Evolutionary conservation across 2,113 vertebrate species (phyloP).

Genomic region (Odontesthes bonariensis): DNA sequence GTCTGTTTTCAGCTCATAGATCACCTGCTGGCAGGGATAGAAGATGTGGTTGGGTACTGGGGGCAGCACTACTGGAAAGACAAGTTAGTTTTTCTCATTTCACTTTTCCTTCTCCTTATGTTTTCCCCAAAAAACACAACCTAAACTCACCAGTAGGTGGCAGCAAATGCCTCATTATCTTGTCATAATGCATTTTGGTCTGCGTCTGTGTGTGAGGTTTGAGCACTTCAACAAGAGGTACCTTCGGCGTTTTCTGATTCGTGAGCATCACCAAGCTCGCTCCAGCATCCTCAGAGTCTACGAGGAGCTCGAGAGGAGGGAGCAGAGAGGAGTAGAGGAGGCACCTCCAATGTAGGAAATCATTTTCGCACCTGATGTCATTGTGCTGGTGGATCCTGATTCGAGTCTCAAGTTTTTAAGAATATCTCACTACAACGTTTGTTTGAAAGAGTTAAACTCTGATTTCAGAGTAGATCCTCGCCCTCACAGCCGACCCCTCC

Average conservation of each 20-base stretch:
- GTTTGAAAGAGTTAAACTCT: not conserved
- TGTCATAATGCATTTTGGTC: constrained; percentile 8
- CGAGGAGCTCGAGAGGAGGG: constrained; percentile 87
- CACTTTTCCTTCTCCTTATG: not conserved
- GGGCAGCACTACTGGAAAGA: constrained; percentile 92
- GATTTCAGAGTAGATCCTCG: constrained; percentile 51
- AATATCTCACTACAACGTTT: not conserved
- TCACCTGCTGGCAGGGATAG: constrained; percentile 87
- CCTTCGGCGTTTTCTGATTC: constrained; percentile 85
- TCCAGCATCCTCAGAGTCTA: constrained; percentile 88
- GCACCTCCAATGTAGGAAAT: constrained; percentile 52
- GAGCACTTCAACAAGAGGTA: constrained; percentile 89
- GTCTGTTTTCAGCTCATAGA: constrained; percentile 83
- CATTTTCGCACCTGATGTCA: not conserved
- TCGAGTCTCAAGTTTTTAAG: not conserved
- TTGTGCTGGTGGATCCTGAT: too few relatives aligned
- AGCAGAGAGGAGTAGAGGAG: constrained; percentile 79
- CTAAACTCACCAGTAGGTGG: constrained; percentile 61
- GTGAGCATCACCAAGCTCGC: constrained; percentile 82
- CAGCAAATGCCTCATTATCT: constrained; percentile 51
- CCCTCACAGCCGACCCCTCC: constrained; percentile 52
- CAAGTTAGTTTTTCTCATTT: constrained; percentile 79
- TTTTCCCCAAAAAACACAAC: not conserved
- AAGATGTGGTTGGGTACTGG: constrained; percentile 89
- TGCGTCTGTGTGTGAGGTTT: constrained; percentile 71